Base-by-base conservation (phyloP, 2,113 vertebrate species). In the Pteronura brasiliensis region DNA sequence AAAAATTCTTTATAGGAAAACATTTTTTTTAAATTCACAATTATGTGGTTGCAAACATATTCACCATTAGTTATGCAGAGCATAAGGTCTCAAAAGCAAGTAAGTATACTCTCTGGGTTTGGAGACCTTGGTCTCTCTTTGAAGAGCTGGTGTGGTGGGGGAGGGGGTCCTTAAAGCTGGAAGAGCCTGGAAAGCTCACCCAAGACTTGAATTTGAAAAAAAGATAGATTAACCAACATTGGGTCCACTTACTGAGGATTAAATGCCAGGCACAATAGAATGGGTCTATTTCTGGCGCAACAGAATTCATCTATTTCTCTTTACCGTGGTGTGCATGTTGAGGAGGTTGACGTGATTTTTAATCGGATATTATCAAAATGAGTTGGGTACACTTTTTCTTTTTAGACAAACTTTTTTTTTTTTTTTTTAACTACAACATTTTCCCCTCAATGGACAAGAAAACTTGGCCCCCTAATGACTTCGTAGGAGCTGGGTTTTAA, bases 401-500 rank as follows among this genome's bases (percentile, higher is more conserved):
- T 91, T 96, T 93, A 96, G 95, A 90, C 61, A 42, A 87, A 0
- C 17, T 55, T 55, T 74, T 71, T 96, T 63, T 31, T 25, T 39
- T 63, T 31, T 25, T 39, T 31, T 31, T 88, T 77, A 84, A 88
- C n/a, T 91, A 82, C 77, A 93, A 95, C 65, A 93, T 88, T 72
- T 23, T 31, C 15, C 85, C 47, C 36, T 4, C 14, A 13, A 10
- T 4, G 86, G 93, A 97, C 96, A 95, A 88, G 90, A 88, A 92
- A 69, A 81, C 74, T 94, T 0, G 97, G 90, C 29, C 94, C 93
- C 71, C 0, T 44, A 97, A 77, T 93, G 92, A 97, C 96, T 98
- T 98, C 81, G 69, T 4, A 49, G 27, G 3, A 3, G 3, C 93
- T 18, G 90, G 97, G 95, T 97, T 98, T 98, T 95, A 96, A 98